phyloP scores from a whole-genome alignment of 2,888 invertebrate species.

The Ormyrus labotus region DNA sequence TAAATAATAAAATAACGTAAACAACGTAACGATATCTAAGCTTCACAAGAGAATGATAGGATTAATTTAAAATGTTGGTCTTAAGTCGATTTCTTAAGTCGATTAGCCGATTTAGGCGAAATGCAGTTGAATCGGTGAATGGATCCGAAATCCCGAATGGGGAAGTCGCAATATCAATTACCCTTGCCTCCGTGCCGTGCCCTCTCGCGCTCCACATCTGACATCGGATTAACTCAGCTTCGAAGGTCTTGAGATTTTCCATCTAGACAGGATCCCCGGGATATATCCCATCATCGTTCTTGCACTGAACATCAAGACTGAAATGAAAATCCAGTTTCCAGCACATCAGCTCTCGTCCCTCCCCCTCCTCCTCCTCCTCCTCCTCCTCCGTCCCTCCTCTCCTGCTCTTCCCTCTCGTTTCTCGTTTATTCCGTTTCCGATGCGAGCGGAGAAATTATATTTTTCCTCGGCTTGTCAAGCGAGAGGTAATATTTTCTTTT shows the following conservation, averaged over 20 bases:
- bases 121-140: conserved; percentile 46
- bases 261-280: conserved; percentile 37
- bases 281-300: conserved; percentile 54
- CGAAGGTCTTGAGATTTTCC: conserved; percentile 56
- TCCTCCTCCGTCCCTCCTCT: not conserved
- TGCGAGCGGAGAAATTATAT: conserved; percentile 51
- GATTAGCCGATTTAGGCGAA: conserved; percentile 45
- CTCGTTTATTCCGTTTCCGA: conserved; percentile 45
- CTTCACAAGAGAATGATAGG: not conserved
- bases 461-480: conserved; percentile 46
- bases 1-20: too few species aligned
- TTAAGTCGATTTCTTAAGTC: too few species aligned
- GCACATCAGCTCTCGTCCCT: conserved; percentile 46
- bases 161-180: conserved; percentile 57
- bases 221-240: conserved; percentile 55
- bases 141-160: conserved; percentile 50
- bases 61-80: conserved; percentile 27
- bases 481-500: conserved; percentile 35
- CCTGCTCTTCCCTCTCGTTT: not conserved
- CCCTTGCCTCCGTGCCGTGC: conserved; percentile 13
- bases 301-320: conserved; percentile 33
- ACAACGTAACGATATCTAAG: too few species aligned
- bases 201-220: conserved; percentile 50
- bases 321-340: conserved; percentile 56
- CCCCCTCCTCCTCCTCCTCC: conserved; percentile 3